phyloP scores from a whole-genome alignment of 2,888 invertebrate genomes.

The Nephrotoma flavescens region DNA sequence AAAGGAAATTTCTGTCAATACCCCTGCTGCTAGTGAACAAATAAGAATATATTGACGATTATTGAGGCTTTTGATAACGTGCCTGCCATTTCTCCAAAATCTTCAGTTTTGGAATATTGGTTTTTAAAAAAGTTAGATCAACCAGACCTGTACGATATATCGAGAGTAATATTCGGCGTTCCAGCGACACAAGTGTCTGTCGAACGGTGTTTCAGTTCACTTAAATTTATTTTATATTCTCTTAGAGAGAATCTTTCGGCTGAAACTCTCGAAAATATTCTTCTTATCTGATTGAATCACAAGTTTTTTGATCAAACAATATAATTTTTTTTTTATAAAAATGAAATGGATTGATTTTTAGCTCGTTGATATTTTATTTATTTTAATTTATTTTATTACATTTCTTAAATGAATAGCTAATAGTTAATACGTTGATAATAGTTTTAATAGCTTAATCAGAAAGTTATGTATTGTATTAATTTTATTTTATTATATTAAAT shows the following conservation, averaged over 20 bases:
- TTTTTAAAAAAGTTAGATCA: background rate
- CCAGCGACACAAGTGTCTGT: background rate
- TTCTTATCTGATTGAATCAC: no score
- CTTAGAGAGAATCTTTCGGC: background rate
- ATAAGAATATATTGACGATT: background rate
- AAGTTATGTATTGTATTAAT: no score
- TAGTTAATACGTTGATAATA: no score
- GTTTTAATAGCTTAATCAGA: no score
- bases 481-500: no score
- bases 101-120: background rate
- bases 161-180: background rate
- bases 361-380: no score
- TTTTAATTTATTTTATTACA: no score
- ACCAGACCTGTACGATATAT: background rate
- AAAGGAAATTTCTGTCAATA: background rate
- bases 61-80: background rate
- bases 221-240: background rate
- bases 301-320: no score
- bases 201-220: background rate
- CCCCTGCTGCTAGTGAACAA: background rate
- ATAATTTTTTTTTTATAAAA: no score
- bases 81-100: background rate
- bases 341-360: no score
- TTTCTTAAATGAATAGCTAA: no score
- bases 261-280: background rate